Conservation (phyloP, 1,140 invertebrate species). For the Macrobrachium nipponense region DNA sequence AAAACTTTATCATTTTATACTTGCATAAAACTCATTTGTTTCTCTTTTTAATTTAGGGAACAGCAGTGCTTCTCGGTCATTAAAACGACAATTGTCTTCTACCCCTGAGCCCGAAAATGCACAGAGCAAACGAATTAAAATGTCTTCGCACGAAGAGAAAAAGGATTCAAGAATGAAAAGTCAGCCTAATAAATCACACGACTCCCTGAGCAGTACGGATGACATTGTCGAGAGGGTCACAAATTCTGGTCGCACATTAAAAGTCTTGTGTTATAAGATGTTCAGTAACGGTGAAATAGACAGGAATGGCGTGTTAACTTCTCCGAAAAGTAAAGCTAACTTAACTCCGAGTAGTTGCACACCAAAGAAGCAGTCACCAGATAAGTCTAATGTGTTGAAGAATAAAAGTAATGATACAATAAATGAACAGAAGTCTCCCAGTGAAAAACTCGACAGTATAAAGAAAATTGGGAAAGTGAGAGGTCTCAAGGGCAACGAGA, state of each 20-base stretch:
- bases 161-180: not conserved
- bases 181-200: not conserved
- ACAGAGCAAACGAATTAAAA: slow-evolving; percentile 4
- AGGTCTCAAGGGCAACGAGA: slow-evolving; percentile 42
- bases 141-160: not conserved
- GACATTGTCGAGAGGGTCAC: slow-evolving; percentile 27
- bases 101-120: not conserved
- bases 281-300: slow-evolving; percentile 45
- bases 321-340: not conserved
- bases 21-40: not conserved
- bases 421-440: slow-evolving; percentile 20
- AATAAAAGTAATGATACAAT: not conserved
- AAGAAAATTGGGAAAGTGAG: slow-evolving; percentile 47
- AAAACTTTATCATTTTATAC: not conserved
- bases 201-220: not conserved
- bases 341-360: not conserved
- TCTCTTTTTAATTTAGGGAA: not conserved
- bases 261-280: slow-evolving; percentile 44
- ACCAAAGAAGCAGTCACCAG: too few relatives aligned
- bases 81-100: slow-evolving; percentile 27
- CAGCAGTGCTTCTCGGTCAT: not conserved
- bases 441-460: slow-evolving; percentile 21
- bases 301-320: slow-evolving; percentile 24
- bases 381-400: too few relatives aligned
- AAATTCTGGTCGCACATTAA: slow-evolving; percentile 32